A percentile compares a stretch with the other conserved stretches of the same genome.
phyloP scores from a whole-genome alignment of 1,140 invertebrate genomes.

The Aphelinus certus region DNA sequence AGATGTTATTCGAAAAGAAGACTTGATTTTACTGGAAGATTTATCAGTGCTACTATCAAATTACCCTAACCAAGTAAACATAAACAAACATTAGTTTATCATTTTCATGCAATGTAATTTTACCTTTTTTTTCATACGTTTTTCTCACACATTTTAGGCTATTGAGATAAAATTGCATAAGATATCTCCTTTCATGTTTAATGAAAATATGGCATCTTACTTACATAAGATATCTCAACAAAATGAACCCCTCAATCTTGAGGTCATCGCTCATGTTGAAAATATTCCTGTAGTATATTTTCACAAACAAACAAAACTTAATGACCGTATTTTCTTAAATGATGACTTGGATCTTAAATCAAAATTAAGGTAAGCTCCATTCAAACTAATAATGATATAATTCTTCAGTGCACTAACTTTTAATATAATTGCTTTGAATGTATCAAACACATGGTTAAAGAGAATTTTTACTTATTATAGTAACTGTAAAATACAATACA shows the following conservation, averaged over 20 bases:
- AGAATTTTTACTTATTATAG: too few species aligned
- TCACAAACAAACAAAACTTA: not conserved
- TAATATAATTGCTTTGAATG: too few species aligned
- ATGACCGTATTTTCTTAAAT: not conserved
- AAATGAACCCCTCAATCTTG: not conserved
- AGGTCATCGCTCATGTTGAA: not conserved
- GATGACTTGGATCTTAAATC: slow-evolving; percentile 1
- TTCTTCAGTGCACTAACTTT: too few species aligned
- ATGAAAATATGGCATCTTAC: not conserved
- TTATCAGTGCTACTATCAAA: not conserved
- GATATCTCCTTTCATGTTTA: not conserved
- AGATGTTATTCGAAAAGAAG: not conserved
- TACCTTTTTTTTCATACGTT: not conserved
- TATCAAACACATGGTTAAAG: too few species aligned
- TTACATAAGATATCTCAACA: not conserved
- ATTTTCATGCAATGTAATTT: not conserved
- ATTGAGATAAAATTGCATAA: slow-evolving; percentile 1
- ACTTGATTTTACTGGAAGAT: slow-evolving; percentile 15
- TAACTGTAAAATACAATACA: not conserved
- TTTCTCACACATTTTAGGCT: not conserved
- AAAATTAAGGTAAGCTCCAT: too few species aligned
- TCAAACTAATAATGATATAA: too few species aligned
- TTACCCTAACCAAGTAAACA: slow-evolving; percentile 18
- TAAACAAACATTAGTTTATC: not conserved
- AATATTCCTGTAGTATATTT: not conserved